Base-by-base conservation (phyloP, 2,113 vertebrate genomes). In the Marmota flaviventris region DNA sequence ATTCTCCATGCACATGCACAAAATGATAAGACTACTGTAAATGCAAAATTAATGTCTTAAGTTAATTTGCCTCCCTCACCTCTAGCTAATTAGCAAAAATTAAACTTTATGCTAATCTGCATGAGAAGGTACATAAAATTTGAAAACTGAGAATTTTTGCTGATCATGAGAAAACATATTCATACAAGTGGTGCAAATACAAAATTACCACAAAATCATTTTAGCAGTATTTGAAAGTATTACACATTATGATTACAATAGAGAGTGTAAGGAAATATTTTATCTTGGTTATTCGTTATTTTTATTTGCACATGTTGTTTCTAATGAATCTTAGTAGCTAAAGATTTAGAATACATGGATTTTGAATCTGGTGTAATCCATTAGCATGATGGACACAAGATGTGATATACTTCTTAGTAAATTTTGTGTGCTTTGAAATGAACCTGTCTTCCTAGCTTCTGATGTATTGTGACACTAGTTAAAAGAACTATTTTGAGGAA, bases 1-100 rank as follows among this genome's bases (percentile, higher is more conserved):
- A 96, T 87, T 67, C 34, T 16, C 48, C 8, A 65, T 63, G 79
- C 24, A 84, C 37, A 90, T 20, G 32, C 34, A 92, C 29, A 91
- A 90, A 93, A 91, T 73, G 37, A 58, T 95, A 87, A 94, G 61
- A 89, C 56, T 45, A 92, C 34, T 37, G 3, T 93, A 94, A 95
- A 95, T 82, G 51, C 56, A 97, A 96, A 95, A 96, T 96, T 93
- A 94, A 96, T 84, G 42, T 92, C 84, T 94, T 88, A 94, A 94
- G 92, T 87, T 96, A 93, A 96, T 96, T 95, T 91, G 14, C 63
- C 76, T 95, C 34, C 70, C 45, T 96, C 0, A 4, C 79, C 72
- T 96, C 91, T 87, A 56, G 63, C 75, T 95, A 92, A 96, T 91
- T 94, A 85, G 53, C 51, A 95, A 67, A 96, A 96, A 96, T 97